Percentiles rank a stretch among this genome's conserved stretches.
Conservation (phyloP, 2,113 vertebrate species). For the Paraplagusia blochii region DNA sequence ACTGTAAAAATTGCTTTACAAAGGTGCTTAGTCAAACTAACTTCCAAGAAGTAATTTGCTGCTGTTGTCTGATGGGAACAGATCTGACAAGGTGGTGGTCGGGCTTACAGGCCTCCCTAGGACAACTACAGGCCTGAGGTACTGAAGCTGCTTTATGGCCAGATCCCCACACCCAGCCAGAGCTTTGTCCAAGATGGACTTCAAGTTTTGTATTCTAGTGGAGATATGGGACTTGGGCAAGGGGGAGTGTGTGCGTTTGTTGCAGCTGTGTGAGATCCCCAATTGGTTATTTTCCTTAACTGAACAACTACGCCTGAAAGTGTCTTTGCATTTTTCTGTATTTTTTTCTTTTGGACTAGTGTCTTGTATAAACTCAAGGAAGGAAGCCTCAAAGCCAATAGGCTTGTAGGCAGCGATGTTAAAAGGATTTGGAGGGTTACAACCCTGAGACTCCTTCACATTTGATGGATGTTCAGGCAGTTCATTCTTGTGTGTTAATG, state of each 20-base stretch:
- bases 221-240: constrained; percentile 78
- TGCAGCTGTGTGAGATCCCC: constrained; percentile 73
- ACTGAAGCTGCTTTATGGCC: constrained; percentile 98
- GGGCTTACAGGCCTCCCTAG: constrained; percentile 91
- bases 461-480: constrained; percentile 67
- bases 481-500: constrained; percentile 83
- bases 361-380: constrained; percentile 95
- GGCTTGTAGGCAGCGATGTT: constrained; percentile 90
- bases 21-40: constrained; percentile 63
- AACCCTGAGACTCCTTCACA: constrained; percentile 73
- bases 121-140: constrained; percentile 95
- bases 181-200: constrained; percentile 92
- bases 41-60: constrained; percentile 88
- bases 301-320: constrained; percentile 63
- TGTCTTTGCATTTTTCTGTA: constrained; percentile 46
- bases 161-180: constrained; percentile 93
- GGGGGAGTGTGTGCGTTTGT: constrained; percentile 72
- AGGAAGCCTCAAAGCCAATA: constrained; percentile 93
- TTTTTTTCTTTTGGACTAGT: constrained; percentile 78
- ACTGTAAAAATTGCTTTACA: constrained; percentile 28
- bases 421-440: constrained; percentile 72
- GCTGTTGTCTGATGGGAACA: constrained; percentile 87
- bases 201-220: constrained; percentile 85
- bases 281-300: constrained; percentile 80
- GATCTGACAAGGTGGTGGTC: constrained; percentile 77